Percentiles rank a stretch among this genome's conserved stretches.
Conservation (phyloP, 2,113 vertebrate genomes). For the Podilymbus podiceps region DNA sequence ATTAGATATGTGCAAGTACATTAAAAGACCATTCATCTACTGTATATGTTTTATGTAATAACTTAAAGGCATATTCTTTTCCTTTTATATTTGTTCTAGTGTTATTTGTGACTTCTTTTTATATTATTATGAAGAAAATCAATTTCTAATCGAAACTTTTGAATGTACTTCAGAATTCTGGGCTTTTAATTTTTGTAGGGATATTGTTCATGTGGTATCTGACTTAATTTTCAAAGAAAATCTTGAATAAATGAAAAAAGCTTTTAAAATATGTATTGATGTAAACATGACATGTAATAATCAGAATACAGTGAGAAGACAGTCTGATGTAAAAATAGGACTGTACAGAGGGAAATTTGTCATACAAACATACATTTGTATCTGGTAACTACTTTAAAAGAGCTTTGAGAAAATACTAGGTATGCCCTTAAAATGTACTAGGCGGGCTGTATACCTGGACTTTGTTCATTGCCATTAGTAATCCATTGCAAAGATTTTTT, state of each 20-base stretch:
- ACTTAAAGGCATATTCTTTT: background rate
- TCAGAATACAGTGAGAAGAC: background rate
- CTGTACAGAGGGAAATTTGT: background rate
- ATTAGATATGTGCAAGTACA: background rate
- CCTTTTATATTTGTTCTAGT: background rate
- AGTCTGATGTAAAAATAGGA: background rate
- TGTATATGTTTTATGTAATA: background rate
- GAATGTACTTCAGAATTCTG: background rate
- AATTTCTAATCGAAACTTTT: background rate
- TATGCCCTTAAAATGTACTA: background rate
- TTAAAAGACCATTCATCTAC: background rate
- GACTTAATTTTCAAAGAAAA: background rate
- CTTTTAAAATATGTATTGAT: background rate
- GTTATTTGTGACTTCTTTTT: background rate
- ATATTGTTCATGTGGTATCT: background rate
- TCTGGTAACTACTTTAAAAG: background rate
- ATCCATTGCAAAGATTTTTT: conserved; percentile 19
- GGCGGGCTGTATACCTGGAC: background rate
- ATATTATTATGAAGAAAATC: background rate
- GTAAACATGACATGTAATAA: background rate
- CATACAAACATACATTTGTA: background rate
- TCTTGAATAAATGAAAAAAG: background rate
- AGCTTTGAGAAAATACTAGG: background rate
- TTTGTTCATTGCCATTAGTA: conserved; percentile 19
- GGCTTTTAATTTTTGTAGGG: background rate